A percentile compares a stretch with the other conserved stretches of the same genome.
These are phyloP conservation scores for Orchestes rusci DNA, from an alignment of 2,888 invertebrate genomes.

Conservation along the genomic window DNA sequence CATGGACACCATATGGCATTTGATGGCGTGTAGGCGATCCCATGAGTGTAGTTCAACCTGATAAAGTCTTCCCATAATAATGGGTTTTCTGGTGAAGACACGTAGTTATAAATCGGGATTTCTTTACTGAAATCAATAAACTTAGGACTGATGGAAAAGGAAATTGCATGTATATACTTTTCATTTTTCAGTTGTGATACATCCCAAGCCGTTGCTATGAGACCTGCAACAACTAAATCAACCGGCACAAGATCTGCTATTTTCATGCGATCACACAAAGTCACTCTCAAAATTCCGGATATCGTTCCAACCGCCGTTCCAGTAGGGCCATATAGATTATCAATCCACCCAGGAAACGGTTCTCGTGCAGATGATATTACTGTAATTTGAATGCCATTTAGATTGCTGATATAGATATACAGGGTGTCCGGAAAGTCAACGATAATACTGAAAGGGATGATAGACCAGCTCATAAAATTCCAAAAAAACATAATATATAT, in stretches of 20 bases:
- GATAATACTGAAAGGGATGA: no score
- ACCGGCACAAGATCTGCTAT: slow-evolving; percentile 60
- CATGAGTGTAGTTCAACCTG: slow-evolving; percentile 46
- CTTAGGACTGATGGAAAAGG: not conserved
- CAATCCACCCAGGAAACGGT: slow-evolving; percentile 55
- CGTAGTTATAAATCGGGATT: slow-evolving; percentile 62
- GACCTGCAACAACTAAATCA: slow-evolving; percentile 56
- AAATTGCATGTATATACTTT: slow-evolving; percentile 12
- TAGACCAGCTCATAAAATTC: no score
- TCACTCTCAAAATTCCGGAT: slow-evolving; percentile 52
- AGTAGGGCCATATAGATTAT: slow-evolving; percentile 62
- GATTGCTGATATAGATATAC: not conserved
- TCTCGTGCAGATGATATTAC: slow-evolving; percentile 41
- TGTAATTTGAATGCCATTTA: slow-evolving; percentile 20
- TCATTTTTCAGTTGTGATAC: slow-evolving; percentile 22
- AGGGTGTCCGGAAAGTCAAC: no score
- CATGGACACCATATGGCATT: slow-evolving; percentile 48
- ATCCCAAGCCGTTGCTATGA: slow-evolving; percentile 54
- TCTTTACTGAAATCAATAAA: slow-evolving; percentile 33
- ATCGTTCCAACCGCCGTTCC: slow-evolving; percentile 47
- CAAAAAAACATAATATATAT: not conserved
- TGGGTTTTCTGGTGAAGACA: slow-evolving; percentile 71
- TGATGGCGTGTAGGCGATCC: slow-evolving; percentile 47
- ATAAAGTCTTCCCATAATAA: slow-evolving; percentile 72
- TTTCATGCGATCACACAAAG: slow-evolving; percentile 47